phyloP scores from a whole-genome alignment of 2,113 vertebrate genomes.

The Varanus komodoensis region DNA sequence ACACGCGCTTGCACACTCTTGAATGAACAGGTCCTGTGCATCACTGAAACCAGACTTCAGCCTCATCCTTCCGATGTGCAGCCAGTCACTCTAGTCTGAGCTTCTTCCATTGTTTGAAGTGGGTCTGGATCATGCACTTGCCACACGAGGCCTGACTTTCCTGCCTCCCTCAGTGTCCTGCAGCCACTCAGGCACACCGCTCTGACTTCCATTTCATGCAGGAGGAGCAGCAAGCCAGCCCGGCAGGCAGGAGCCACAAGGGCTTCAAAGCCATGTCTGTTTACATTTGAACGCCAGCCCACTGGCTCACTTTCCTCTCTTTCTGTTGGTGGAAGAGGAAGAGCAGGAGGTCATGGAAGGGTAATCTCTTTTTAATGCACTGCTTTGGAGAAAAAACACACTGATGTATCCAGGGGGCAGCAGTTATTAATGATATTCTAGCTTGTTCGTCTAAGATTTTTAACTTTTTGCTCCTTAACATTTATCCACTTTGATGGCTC shows the following conservation, averaged over 20 bases:
- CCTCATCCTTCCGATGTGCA: background rate
- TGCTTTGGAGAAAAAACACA: conserved; percentile 57
- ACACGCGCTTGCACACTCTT: too few relatives aligned
- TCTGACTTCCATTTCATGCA: conserved; percentile 8
- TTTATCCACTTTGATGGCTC: conserved; percentile 39
- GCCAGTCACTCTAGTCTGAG: background rate
- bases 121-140: background rate
- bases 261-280: conserved; percentile 45
- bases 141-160: background rate
- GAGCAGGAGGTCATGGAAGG: conserved; percentile 56
- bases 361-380: conserved; percentile 70
- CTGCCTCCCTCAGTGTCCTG: fast-evolving
- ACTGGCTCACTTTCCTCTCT: conserved; percentile 31
- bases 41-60: background rate
- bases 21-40: background rate
- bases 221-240: conserved; percentile 6
- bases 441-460: conserved; percentile 29
- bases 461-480: background rate
- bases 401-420: conserved; percentile 34
- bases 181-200: conserved; percentile 13
- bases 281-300: conserved; percentile 40
- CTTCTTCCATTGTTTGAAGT: fast-evolving
- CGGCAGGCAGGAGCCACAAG: conserved; percentile 54
- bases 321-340: conserved; percentile 62
- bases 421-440: conserved; percentile 65